phyloP scores from a whole-genome alignment of 2,797 vertebrate genomes.

The Takifugu ocellatus region DNA sequence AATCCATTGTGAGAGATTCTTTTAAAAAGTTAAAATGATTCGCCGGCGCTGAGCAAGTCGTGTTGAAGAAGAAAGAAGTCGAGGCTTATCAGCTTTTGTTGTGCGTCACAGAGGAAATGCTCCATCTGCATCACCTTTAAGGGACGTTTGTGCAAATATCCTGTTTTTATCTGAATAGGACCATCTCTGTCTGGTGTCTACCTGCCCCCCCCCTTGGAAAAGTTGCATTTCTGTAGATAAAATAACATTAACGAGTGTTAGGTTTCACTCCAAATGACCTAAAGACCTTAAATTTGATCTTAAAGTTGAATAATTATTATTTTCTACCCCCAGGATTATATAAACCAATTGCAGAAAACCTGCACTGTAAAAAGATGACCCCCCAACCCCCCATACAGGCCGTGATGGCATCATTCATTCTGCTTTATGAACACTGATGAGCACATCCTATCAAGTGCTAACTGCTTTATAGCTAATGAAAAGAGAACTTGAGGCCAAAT shows the following conservation, averaged over 20 bases:
- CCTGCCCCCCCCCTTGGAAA: neutral
- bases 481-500: slow-evolving; percentile 64
- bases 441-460: slow-evolving; percentile 63
- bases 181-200: neutral
- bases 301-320: no score
- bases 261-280: neutral
- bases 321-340: neutral
- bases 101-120: slow-evolving; percentile 40
- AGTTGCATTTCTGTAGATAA: neutral
- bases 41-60: slow-evolving; percentile 13
- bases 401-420: slow-evolving; percentile 37
- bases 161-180: slow-evolving; percentile 12
- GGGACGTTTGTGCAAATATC: slow-evolving; percentile 34
- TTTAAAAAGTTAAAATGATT: slow-evolving; percentile 38
- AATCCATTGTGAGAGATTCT: slow-evolving; percentile 26
- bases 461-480: slow-evolving; percentile 70
- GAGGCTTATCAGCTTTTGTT: slow-evolving; percentile 45
- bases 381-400: slow-evolving; percentile 1
- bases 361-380: slow-evolving; percentile 8
- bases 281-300: no score
- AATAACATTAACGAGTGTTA: neutral
- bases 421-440: slow-evolving; percentile 61
- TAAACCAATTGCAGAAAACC: neutral
- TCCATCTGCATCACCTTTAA: slow-evolving; percentile 17
- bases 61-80: no score